Conservation (phyloP, 2,113 vertebrate species). For the Platichthys stellatus region DNA sequence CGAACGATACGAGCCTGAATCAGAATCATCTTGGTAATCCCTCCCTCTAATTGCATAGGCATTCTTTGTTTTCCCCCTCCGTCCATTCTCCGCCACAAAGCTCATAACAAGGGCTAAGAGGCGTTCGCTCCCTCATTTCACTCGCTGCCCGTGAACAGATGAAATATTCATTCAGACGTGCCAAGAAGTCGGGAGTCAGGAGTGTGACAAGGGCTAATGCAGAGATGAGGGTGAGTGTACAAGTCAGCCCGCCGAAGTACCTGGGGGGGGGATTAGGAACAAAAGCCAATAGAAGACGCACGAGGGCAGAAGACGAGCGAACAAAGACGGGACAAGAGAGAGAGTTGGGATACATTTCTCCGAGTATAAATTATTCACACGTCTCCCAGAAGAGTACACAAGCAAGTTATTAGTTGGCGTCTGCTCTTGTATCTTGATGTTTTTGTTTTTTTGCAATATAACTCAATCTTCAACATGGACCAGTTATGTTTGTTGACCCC, state of each 20-base stretch:
- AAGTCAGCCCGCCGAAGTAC: slow-evolving; percentile 17
- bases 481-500: not conserved
- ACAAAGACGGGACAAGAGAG: slow-evolving; percentile 25
- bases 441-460: slow-evolving; percentile 30
- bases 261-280: slow-evolving; percentile 45
- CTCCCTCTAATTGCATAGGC: slow-evolving; percentile 51
- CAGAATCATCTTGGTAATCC: slow-evolving; percentile 33
- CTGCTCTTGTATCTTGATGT: slow-evolving; percentile 31
- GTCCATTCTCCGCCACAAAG: slow-evolving; percentile 36
- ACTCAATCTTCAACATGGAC: slow-evolving; percentile 27
- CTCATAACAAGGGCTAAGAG: slow-evolving; percentile 10
- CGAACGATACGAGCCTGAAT: slow-evolving; percentile 69
- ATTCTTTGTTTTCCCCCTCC: slow-evolving; percentile 46
- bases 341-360: no score
- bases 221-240: slow-evolving; percentile 14
- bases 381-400: slow-evolving; percentile 43
- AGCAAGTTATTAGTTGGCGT: no score
- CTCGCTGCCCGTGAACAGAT: slow-evolving; percentile 40
- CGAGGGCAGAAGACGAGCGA: slow-evolving; percentile 20
- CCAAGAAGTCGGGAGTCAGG: slow-evolving; percentile 32
- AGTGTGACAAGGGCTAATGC: slow-evolving; percentile 40
- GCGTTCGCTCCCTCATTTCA: slow-evolving; percentile 30
- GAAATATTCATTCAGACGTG: slow-evolving; percentile 57
- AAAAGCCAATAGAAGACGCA: slow-evolving; percentile 36
- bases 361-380: slow-evolving; percentile 68